Conservation (phyloP, 2,888 invertebrate genomes). For the Chelonus formosanus region DNA sequence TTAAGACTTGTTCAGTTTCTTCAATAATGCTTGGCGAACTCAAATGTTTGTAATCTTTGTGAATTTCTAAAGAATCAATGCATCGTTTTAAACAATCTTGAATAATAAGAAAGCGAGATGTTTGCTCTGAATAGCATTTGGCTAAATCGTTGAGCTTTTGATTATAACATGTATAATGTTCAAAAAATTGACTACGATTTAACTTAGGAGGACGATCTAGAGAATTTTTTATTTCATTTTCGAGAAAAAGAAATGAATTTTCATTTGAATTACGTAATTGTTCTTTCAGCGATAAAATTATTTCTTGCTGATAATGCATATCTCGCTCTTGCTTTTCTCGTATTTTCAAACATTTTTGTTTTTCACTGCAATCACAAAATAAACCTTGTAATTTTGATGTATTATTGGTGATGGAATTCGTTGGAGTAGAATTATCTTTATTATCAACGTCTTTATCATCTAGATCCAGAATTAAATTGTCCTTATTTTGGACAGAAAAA, state of each 20-base stretch:
- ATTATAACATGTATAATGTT: conserved; percentile 48
- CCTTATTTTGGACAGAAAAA: background rate
- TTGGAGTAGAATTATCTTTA: background rate
- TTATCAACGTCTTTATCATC: background rate
- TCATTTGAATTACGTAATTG: conserved; percentile 32
- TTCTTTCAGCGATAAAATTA: conserved; percentile 38
- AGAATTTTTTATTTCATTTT: conserved; percentile 19
- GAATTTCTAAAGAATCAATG: conserved; percentile 42
- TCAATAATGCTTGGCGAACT: background rate
- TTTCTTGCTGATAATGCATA: conserved; percentile 35
- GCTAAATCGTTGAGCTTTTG: conserved; percentile 45
- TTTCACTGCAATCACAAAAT: background rate
- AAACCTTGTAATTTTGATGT: conserved; percentile 3
- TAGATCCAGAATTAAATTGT: background rate
- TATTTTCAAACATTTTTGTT: background rate
- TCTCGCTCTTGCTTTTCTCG: conserved; percentile 28
- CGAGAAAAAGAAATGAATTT: conserved; percentile 31
- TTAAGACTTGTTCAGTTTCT: conserved; percentile 31
- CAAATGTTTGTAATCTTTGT: conserved; percentile 13
- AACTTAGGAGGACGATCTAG: conserved; percentile 22
- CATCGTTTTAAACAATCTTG: conserved; percentile 49
- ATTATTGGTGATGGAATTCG: background rate
- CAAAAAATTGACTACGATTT: conserved; percentile 38
- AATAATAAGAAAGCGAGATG: conserved; percentile 44
- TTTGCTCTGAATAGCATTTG: conserved; percentile 46